Evolutionary conservation across 1,140 invertebrate species (phyloP).

Genomic region (Papilio polyxenes): DNA sequence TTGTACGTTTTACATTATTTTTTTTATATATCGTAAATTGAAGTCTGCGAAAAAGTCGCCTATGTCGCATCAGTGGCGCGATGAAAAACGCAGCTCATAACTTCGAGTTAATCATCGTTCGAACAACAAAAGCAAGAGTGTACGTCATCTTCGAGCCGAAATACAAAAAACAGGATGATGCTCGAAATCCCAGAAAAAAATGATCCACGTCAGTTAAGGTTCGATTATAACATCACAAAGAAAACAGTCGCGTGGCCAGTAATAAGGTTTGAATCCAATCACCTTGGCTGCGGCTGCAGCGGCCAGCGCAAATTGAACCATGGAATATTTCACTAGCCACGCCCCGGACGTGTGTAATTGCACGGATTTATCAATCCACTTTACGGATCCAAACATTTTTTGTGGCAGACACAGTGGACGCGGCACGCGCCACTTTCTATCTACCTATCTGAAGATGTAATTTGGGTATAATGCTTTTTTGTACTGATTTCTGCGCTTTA

Average conservation of each 20-base stretch:
- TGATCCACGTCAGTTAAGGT: slow-evolving; percentile 56
- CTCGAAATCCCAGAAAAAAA: slow-evolving; percentile 52
- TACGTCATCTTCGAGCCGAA: slow-evolving; percentile 29
- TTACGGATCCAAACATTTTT: slow-evolving; percentile 61
- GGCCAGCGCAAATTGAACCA: slow-evolving; percentile 68
- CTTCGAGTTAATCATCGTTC: slow-evolving; percentile 46
- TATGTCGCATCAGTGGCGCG: slow-evolving; percentile 6
- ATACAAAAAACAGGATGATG: slow-evolving; percentile 56
- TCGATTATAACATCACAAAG: slow-evolving; percentile 62
- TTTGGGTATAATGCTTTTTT: slow-evolving; percentile 70
- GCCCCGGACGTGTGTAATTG: slow-evolving; percentile 75
- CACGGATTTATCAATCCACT: slow-evolving; percentile 72
- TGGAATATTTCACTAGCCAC: slow-evolving; percentile 72
- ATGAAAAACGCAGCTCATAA: slow-evolving; percentile 36
- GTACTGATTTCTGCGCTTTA: slow-evolving; percentile 45
- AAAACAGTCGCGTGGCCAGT: slow-evolving; percentile 58
- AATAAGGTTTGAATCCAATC: slow-evolving; percentile 64
- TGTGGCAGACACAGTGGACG: slow-evolving; percentile 47
- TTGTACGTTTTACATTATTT: slow-evolving; percentile 29
- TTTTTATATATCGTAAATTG: slow-evolving; percentile 24
- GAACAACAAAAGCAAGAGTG: slow-evolving; percentile 47
- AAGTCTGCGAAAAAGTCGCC: slow-evolving; percentile 33
- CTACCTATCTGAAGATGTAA: slow-evolving; percentile 67
- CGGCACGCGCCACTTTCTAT: slow-evolving; percentile 77
- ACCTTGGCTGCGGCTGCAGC: slow-evolving; percentile 57